Base-by-base conservation (phyloP, 2,888 invertebrate genomes). In the Cephus sareptanus region DNA sequence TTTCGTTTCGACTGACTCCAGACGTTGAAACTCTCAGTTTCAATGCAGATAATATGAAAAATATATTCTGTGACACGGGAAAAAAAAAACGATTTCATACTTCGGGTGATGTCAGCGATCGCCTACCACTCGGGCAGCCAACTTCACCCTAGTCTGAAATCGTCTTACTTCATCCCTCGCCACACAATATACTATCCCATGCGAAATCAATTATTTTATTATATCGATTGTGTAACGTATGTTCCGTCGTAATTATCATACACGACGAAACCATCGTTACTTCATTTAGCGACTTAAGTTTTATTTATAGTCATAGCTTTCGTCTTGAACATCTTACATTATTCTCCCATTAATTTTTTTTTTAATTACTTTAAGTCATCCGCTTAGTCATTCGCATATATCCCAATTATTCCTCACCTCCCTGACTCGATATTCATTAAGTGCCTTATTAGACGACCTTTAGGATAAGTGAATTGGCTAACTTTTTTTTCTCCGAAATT, bases 301-400 rank as follows among this genome's bases (percentile, higher is more conserved):
- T 56, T 56, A 56, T 56, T 56, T 56, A 56, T 56, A 56, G 23
- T 56, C 56, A 15, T 56, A 56, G 23, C 56, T 56, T 23, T 56
- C 23, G 56, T 56, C 9, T 56, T 56, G 56, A 56, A 56, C 56
- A 56, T 56, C 56, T 56, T 56, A 56, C 56, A 56, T 56, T 56
- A 56, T 56, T 56, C 56, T 56, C 9, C 23, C 56, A 56, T 56
- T 56, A 56, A 15, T 23, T 31, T 35, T 15, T 23, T 73, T 74
- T 68, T 74, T 69, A 76, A 71, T 40, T 30, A 76, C 34, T 34
- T 31, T 33, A n/a, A 73, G 69, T 73, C 68, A 35, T 73, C 76
- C 75, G 71, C 79, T 75, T 80, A 80, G 77, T 77, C 80, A 31
- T 76, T 80, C 23, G 56, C 56, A 56, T 56, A 56, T 56, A 31